A percentile compares a stretch with the other conserved stretches of the same genome.
Conservation (phyloP, 1,140 invertebrate species). For the Drosophila dunni region DNA sequence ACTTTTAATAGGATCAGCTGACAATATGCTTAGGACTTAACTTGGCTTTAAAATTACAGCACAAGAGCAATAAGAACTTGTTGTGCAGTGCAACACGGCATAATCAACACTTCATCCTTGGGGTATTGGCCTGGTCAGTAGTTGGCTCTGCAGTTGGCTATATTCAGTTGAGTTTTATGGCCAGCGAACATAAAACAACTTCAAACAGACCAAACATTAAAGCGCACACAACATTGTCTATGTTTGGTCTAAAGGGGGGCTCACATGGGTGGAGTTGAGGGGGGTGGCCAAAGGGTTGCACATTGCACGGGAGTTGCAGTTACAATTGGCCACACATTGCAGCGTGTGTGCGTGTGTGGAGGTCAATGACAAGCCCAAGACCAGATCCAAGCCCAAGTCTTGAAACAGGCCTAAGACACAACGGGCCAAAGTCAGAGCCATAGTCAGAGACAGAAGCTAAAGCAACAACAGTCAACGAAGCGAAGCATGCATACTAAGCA, state of each 20-base stretch:
- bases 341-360: slow-evolving; percentile 48
- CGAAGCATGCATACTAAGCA: slow-evolving; percentile 80
- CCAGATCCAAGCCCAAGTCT: slow-evolving; percentile 33
- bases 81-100: slow-evolving; percentile 50
- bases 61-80: slow-evolving; percentile 16
- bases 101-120: slow-evolving; percentile 56
- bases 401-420: slow-evolving; percentile 31
- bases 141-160: not conserved
- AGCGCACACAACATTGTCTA: slow-evolving; percentile 75
- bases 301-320: slow-evolving; percentile 65
- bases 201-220: slow-evolving; percentile 64
- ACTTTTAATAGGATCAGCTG: slow-evolving; percentile 47
- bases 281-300: not conserved
- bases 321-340: slow-evolving; percentile 60
- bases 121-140: slow-evolving; percentile 28
- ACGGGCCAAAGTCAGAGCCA: slow-evolving; percentile 5
- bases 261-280: not conserved
- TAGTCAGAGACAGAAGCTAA: slow-evolving; percentile 20
- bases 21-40: slow-evolving; percentile 49
- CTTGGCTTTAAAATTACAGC: slow-evolving; percentile 35
- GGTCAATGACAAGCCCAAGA: slow-evolving; percentile 71
- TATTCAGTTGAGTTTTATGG: slow-evolving; percentile 45
- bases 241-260: slow-evolving; percentile 26
- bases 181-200: slow-evolving; percentile 62
- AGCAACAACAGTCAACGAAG: slow-evolving; percentile 64